These are phyloP conservation scores for Glossosoma conforme DNA, from an alignment of 1,140 invertebrate species.

Conservation along the genomic window DNA sequence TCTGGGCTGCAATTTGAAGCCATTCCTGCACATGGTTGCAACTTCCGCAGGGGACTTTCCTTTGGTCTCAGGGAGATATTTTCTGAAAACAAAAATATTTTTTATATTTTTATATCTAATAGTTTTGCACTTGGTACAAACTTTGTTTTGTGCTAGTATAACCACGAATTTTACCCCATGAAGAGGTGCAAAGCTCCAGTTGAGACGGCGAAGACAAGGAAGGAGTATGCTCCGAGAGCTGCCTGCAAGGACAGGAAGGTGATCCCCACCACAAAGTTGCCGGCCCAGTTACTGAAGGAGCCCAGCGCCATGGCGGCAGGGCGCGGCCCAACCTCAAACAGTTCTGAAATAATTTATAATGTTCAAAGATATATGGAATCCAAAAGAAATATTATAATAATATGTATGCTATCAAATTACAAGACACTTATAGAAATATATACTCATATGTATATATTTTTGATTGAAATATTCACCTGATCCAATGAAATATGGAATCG, in stretches of 20 bases:
- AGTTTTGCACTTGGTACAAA: too few relatives aligned
- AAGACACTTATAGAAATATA: too few relatives aligned
- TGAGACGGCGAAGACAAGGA: slow-evolving; percentile 62
- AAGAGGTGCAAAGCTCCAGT: slow-evolving; percentile 59
- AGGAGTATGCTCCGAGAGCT: slow-evolving; percentile 62
- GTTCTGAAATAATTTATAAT: slow-evolving; percentile 52
- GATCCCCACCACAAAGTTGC: slow-evolving; percentile 85
- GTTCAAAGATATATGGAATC: too few relatives aligned
- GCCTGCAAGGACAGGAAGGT: slow-evolving; percentile 65
- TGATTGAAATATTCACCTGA: slow-evolving; percentile 55
- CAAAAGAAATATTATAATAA: too few relatives aligned
- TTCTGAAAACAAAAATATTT: slow-evolving; percentile 44
- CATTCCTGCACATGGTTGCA: slow-evolving; percentile 30
- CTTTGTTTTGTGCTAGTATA: too few relatives aligned
- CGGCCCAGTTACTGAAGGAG: slow-evolving; percentile 83
- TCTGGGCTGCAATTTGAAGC: not conserved
- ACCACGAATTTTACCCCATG: slow-evolving; percentile 58
- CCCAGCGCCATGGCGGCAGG: slow-evolving; percentile 83
- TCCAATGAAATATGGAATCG: slow-evolving; percentile 86
- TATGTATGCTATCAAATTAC: too few relatives aligned
- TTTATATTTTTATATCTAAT: too few relatives aligned
- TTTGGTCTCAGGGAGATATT: slow-evolving; percentile 68
- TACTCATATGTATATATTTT: too few relatives aligned
- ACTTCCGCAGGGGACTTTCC: slow-evolving; percentile 59
- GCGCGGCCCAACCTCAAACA: slow-evolving; percentile 81